Base-by-base conservation (phyloP, 2,888 invertebrate species). In the Euphydryas editha region DNA sequence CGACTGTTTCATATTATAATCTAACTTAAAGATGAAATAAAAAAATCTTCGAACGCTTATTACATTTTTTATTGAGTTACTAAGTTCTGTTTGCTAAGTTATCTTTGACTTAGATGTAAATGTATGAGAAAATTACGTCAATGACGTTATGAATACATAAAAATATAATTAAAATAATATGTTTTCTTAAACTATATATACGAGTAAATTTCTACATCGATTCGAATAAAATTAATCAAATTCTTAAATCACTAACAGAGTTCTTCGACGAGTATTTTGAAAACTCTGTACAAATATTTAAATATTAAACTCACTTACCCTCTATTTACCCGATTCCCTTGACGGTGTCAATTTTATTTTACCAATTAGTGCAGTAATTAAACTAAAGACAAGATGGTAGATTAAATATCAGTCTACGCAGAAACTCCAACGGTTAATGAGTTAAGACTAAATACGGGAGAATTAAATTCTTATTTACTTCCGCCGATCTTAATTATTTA, bases 341-440 rank as follows among this genome's bases (percentile, higher is more conserved):
- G 71, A 59, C 59, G 70, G 78, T 76, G 72, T 78, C 76, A 70
- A 76, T 78, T 76, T 75, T 72, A 70, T 73, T 73, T 74, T 62
- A 78, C 75, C 80, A 81, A 82, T 83, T 82, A 82, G 74, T 72
- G 69, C 62, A 65, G 70, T 76, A 75, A 76, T 76, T 78, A 76
- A 74, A 69, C 59, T 68, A 72, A 69, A 76, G 69, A 74, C 73
- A 74, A 77, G 70, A 73, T 75, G 67, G 67, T 49, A 69, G 73
- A 76, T 79, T 74, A 74, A 63, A 67, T 67, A 60, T 63, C 58
- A 44, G 69, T 63, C 57, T 60, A 54, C 63, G 56, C 67, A 51
- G 39, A 20, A 49, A 59, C 56, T 36, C 10, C 2, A 24, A 51
- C 15, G 57, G 54, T 59, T 62, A 69, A 69, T 51, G 55, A 66